phyloP scores from a whole-genome alignment of 1,140 invertebrate genomes.

The Bacillus rossius region DNA sequence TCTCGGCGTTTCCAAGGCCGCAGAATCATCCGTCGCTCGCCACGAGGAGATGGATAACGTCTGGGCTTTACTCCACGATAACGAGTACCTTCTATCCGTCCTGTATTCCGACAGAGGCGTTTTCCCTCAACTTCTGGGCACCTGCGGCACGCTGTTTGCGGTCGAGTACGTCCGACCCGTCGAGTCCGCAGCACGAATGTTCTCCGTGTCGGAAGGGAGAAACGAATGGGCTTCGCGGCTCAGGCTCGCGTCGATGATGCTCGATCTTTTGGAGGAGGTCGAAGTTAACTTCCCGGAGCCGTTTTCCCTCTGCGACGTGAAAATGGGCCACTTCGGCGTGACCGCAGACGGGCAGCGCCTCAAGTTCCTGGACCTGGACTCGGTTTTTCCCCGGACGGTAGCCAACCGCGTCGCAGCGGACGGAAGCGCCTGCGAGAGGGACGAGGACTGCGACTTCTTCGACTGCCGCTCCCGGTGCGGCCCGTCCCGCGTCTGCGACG shows the following conservation, averaged over 20 bases:
- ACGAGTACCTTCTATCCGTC: constrained; percentile 57
- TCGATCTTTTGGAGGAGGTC: constrained; percentile 54
- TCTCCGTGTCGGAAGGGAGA: constrained; percentile 35
- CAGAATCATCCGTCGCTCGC: constrained; percentile 20
- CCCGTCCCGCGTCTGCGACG: constrained; percentile 44
- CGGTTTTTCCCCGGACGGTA: constrained; percentile 45
- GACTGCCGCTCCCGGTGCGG: constrained; percentile 57
- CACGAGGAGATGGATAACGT: constrained; percentile 55
- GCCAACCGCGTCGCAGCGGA: constrained; percentile 42
- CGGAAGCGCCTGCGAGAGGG: constrained; percentile 42
- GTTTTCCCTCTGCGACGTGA: constrained; percentile 59
- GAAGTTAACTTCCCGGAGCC: constrained; percentile 50
- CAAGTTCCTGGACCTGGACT: constrained; percentile 55
- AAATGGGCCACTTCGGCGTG: constrained; percentile 59
- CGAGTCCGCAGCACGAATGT: constrained; percentile 33
- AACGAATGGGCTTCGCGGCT: constrained; percentile 46
- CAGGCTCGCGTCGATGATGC: constrained; percentile 50
- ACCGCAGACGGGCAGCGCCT: constrained; percentile 44
- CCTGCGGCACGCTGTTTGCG: constrained; percentile 57
- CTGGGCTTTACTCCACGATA: constrained; percentile 56
- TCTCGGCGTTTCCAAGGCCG: constrained; percentile 5
- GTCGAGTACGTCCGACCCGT: constrained; percentile 54
- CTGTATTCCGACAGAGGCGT: constrained; percentile 51
- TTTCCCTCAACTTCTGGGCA: constrained; percentile 58
- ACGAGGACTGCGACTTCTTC: constrained; percentile 58